Evolutionary conservation across 2,113 vertebrate genomes (phyloP).

Genomic region (Etia nguti): DNA sequence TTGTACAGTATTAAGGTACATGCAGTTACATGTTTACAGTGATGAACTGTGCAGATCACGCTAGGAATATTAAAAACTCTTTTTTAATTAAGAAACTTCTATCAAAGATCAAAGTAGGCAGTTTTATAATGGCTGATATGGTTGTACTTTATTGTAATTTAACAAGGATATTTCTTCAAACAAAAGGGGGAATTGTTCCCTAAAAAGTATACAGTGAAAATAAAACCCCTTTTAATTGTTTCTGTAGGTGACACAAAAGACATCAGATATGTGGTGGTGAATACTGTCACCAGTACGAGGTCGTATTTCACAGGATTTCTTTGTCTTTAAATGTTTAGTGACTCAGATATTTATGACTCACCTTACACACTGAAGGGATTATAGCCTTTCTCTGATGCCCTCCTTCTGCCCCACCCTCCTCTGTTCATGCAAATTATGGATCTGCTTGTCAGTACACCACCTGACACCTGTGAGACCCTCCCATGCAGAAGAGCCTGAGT

Average conservation of each 20-base stretch:
- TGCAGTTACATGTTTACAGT: not conserved
- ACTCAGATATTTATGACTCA: not conserved
- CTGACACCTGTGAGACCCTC: not conserved
- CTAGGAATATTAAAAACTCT: accelerated
- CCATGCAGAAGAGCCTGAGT: not conserved
- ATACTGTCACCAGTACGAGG: accelerated
- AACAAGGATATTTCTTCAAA: not conserved
- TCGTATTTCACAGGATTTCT: not conserved
- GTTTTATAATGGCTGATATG: accelerated
- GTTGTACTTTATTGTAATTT: not conserved
- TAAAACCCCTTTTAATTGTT: not conserved
- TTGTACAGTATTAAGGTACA: not conserved
- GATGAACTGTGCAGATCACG: not conserved
- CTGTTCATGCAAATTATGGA: not conserved
- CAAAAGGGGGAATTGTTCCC: not conserved
- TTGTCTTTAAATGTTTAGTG: not conserved
- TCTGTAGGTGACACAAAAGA: accelerated
- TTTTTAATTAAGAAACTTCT: not conserved
- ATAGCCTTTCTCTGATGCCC: not conserved
- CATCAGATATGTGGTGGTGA: not conserved
- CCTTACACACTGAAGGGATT: not conserved
- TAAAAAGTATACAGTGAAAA: not conserved
- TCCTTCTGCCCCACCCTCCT: not conserved
- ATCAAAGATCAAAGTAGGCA: not conserved
- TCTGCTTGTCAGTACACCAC: not conserved